A percentile compares a stretch with the other conserved stretches of the same genome.
Conservation (phyloP, 2,888 invertebrate species). For the Scaptodrosophila latifasciaeformis region DNA sequence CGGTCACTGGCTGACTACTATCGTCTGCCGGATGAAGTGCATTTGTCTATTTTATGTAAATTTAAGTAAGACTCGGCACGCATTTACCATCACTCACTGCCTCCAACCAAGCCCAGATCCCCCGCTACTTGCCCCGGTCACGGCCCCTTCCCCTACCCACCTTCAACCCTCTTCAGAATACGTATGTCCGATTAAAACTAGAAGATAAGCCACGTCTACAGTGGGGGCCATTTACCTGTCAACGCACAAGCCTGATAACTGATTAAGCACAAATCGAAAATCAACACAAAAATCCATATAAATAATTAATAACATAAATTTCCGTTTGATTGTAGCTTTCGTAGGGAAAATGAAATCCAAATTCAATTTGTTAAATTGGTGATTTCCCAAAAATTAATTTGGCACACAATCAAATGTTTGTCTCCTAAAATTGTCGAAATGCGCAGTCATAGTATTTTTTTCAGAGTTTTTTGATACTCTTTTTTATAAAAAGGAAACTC, state of each 20-base stretch:
- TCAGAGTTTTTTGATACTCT: no score
- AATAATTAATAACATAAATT: constrained; percentile 25
- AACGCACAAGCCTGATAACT: constrained; percentile 14
- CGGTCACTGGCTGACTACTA: constrained; percentile 34
- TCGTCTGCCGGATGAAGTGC: constrained; percentile 41
- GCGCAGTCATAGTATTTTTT: no score
- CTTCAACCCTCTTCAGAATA: no score
- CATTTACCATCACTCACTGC: constrained; percentile 5
- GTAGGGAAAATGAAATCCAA: constrained; percentile 1
- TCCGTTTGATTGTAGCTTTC: constrained; percentile 9
- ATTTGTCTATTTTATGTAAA: constrained; percentile 31
- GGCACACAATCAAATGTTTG: no score
- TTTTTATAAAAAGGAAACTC: no score
- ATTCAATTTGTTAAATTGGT: constrained; percentile 10
- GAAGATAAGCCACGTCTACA: constrained; percentile 19
- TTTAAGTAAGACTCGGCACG: constrained; percentile 19
- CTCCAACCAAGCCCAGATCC: neutral
- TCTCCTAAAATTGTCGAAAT: no score
- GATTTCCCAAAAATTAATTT: constrained; percentile 8
- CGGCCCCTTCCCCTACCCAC: no score
- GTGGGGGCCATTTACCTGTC: constrained; percentile 9
- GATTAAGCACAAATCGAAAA: neutral
- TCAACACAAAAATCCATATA: constrained; percentile 11
- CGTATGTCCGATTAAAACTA: constrained; percentile 21
- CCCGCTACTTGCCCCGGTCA: no score